Evolutionary conservation across 2,113 vertebrate genomes (phyloP).

Genomic region (Clupea harengus): DNA sequence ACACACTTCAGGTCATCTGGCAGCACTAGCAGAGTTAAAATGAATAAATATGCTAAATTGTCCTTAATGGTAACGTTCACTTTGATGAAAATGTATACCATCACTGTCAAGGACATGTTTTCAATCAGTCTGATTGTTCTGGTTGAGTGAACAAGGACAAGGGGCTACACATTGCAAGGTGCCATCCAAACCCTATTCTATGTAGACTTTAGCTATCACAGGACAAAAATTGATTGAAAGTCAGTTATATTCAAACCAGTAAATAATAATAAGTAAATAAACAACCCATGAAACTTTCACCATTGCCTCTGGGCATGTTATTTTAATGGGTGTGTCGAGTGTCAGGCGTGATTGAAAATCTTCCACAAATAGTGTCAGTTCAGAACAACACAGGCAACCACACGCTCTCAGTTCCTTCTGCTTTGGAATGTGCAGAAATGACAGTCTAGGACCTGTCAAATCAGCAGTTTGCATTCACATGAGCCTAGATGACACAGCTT

Average conservation of each 20-base stretch:
- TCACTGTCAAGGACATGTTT: not conserved
- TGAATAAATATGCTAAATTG: not conserved
- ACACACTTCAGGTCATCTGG: not conserved
- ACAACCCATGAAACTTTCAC: not conserved
- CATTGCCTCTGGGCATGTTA: constrained; percentile 17
- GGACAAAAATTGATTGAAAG: not conserved
- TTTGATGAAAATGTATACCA: not conserved
- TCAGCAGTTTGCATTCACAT: constrained; percentile 6
- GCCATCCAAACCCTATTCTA: not conserved
- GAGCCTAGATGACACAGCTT: not conserved
- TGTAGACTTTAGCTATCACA: not conserved
- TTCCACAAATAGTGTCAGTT: constrained; percentile 10
- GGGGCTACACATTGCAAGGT: not conserved
- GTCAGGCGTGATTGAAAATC: constrained; percentile 15
- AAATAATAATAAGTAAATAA: not conserved
- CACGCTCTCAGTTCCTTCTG: not conserved
- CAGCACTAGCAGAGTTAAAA: not conserved
- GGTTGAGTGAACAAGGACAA: not conserved
- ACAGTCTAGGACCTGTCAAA: not conserved
- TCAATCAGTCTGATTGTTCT: not conserved
- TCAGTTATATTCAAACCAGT: not conserved
- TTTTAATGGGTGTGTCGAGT: constrained; percentile 8
- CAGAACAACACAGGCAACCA: constrained; percentile 1
- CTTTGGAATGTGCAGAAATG: not conserved
- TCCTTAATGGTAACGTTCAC: not conserved